A percentile compares a stretch with the other conserved stretches of the same genome.
Conservation (phyloP, 2,113 vertebrate species). For the Herpetotheres cachinnans region DNA sequence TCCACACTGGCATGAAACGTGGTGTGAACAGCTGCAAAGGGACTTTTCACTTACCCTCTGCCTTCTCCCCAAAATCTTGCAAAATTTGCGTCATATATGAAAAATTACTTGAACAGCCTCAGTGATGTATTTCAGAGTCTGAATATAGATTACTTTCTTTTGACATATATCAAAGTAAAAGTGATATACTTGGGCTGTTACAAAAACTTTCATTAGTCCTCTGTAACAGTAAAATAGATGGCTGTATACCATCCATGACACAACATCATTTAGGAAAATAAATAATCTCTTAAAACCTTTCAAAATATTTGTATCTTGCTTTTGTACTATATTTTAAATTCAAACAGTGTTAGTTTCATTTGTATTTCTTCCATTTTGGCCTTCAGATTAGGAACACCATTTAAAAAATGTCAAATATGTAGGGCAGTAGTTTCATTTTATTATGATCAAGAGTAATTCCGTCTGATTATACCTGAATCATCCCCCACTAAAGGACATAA, state of each 20-base stretch:
- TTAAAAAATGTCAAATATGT: neutral
- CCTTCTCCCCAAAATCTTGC: neutral
- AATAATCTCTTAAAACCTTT: neutral
- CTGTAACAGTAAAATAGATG: neutral
- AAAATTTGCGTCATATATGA: neutral
- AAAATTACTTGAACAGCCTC: neutral
- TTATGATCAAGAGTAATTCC: neutral
- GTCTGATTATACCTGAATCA: neutral
- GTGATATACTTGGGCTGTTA: neutral
- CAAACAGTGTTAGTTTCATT: neutral
- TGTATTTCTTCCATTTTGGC: neutral
- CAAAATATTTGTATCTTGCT: neutral
- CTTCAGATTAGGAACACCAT: neutral
- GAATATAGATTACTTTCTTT: neutral
- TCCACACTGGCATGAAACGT: neutral
- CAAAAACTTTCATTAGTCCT: neutral
- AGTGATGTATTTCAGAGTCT: neutral
- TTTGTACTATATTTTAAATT: neutral
- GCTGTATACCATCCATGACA: neutral
- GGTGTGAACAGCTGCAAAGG: neutral
- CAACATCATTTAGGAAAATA: neutral
- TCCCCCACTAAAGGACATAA: neutral
- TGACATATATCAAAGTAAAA: neutral
- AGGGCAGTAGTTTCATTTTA: neutral
- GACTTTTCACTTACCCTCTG: neutral